Percentiles rank a stretch among this genome's conserved stretches.
Evolutionary conservation across 2,888 invertebrate genomes (phyloP).

Genomic region (Metallyticus violacea): DNA sequence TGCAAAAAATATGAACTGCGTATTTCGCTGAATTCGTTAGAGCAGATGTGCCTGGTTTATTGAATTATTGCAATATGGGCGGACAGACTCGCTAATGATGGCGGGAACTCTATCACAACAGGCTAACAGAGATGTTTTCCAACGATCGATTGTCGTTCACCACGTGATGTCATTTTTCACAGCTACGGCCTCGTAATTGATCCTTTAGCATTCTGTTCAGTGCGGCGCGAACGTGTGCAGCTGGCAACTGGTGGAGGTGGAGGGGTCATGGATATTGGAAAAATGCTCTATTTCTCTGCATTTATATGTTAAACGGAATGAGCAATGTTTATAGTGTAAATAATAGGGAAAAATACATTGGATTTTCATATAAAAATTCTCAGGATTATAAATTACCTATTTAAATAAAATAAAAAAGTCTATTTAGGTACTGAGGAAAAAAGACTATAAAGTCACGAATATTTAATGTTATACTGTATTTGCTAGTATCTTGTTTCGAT

Average conservation of each 20-base stretch:
- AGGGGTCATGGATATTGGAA: too few species aligned
- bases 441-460: too few species aligned
- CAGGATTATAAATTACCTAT: too few species aligned
- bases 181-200: neutral
- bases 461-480: too few species aligned
- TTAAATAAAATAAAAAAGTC: too few species aligned
- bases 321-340: too few species aligned
- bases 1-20: neutral
- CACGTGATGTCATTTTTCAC: neutral
- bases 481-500: too few species aligned
- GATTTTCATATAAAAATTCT: too few species aligned
- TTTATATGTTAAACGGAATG: too few species aligned
- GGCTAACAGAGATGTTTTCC: neutral
- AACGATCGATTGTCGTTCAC: neutral
- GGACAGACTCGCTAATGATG: neutral
- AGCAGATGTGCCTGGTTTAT: neutral
- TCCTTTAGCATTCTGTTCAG: neutral
- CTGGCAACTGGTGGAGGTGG: neutral
- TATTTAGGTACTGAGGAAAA: too few species aligned
- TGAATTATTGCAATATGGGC: neutral
- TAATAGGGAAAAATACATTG: too few species aligned
- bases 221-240: neutral
- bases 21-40: neutral
- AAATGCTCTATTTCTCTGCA: too few species aligned
- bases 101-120: neutral